phyloP scores from a whole-genome alignment of 2,888 invertebrate genomes.

The Meandrusa payeni region DNA sequence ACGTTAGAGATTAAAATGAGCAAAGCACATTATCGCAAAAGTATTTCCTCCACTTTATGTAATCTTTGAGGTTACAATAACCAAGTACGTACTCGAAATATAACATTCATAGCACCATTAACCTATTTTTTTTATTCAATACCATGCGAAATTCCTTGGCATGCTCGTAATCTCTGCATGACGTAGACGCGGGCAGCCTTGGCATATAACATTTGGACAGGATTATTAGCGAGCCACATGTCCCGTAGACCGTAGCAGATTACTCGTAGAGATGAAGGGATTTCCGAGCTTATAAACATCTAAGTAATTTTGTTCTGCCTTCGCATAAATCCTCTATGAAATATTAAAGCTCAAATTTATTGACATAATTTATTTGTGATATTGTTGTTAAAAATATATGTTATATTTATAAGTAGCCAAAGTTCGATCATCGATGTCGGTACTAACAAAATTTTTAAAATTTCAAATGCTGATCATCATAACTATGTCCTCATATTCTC shows the following conservation, averaged over 20 bases:
- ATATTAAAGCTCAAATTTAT: neutral
- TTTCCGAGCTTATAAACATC: slow-evolving; percentile 3
- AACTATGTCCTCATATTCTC: too few relatives aligned
- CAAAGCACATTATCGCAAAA: slow-evolving; percentile 11
- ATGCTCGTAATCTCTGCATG: slow-evolving; percentile 22
- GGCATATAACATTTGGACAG: slow-evolving; percentile 18
- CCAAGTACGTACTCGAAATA: neutral
- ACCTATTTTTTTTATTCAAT: slow-evolving; percentile 22
- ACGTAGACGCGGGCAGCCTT: slow-evolving; percentile 18
- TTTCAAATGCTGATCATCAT: too few relatives aligned
- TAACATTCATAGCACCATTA: slow-evolving; percentile 22
- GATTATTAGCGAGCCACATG: slow-evolving; percentile 17
- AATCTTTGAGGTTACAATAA: slow-evolving; percentile 6
- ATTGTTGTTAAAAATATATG: too few relatives aligned
- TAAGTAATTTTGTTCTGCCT: slow-evolving; percentile 6
- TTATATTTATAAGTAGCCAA: too few relatives aligned
- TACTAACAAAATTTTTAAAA: too few relatives aligned
- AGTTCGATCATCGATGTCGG: too few relatives aligned
- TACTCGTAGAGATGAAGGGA: slow-evolving; percentile 6
- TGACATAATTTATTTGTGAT: too few relatives aligned
- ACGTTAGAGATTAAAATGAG: neutral
- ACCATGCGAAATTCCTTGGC: slow-evolving; percentile 20
- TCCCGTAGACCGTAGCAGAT: slow-evolving; percentile 11
- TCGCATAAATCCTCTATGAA: neutral
- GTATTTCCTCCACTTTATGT: slow-evolving; percentile 11